These are phyloP conservation scores for Laupala kohalensis DNA, from an alignment of 1,140 invertebrate species.

Conservation along the genomic window DNA sequence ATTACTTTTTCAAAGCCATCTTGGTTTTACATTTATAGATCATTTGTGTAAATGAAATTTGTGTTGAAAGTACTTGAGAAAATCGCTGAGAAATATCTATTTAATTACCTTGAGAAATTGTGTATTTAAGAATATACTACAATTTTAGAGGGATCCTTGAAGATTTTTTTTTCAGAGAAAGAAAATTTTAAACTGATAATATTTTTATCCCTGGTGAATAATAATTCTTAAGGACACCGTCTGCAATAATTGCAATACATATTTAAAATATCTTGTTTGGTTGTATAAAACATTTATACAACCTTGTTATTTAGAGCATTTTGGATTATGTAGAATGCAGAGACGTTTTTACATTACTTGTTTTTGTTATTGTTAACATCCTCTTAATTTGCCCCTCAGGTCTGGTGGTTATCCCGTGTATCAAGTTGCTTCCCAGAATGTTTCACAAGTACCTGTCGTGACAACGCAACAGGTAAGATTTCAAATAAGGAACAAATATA, in stretches of 20 bases:
- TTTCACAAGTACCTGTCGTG: conserved; percentile 11
- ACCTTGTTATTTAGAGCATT: not conserved
- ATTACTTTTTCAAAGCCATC: not conserved
- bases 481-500: no score
- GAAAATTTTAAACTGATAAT: not conserved
- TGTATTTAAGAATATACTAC: no score
- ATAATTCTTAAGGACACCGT: not conserved
- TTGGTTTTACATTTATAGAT: not conserved
- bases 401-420: conserved; percentile 8
- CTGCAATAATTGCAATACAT: not conserved
- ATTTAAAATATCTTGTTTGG: not conserved
- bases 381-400: no score
- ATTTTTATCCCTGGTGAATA: not conserved
- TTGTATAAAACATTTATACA: not conserved
- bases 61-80: not conserved
- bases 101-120: not conserved
- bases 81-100: not conserved
- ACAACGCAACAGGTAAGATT: conserved; percentile 10
- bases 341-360: not conserved
- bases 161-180: not conserved
- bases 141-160: no score
- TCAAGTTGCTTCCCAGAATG: conserved; percentile 10
- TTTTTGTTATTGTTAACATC: no score
- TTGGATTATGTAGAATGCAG: not conserved
- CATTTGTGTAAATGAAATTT: not conserved